Evolutionary conservation across 64 coral and sea anemone genomes (phyloP).

Genomic region (Acropora tenuis): DNA sequence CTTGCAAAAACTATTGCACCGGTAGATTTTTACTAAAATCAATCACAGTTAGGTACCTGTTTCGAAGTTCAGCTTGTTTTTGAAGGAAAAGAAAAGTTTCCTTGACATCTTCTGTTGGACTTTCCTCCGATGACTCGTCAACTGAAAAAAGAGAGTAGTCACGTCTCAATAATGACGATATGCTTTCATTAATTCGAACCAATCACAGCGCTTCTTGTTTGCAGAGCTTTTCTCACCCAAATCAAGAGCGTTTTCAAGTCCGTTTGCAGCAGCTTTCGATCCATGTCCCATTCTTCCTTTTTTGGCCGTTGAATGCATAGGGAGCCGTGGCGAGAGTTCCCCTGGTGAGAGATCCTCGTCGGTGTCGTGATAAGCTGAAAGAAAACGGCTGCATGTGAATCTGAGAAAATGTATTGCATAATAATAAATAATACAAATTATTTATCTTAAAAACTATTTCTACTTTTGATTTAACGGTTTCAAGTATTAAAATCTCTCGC

Average conservation of each 20-base stretch:
- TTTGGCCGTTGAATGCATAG: constrained; percentile 5
- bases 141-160: neutral
- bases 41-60: constrained; percentile 45
- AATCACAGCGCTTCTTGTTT: too few relatives aligned
- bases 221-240: neutral
- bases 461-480: too few relatives aligned
- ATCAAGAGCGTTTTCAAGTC: neutral
- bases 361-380: constrained; percentile 17
- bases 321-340: constrained; percentile 35
- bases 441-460: too few relatives aligned
- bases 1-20: neutral
- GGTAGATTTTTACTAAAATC: neutral
- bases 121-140: constrained; percentile 78
- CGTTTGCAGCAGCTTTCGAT: neutral
- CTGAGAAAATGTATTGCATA: too few relatives aligned
- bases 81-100: constrained; percentile 73
- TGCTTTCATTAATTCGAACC: too few relatives aligned
- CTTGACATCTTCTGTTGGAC: constrained; percentile 72
- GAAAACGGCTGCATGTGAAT: neutral
- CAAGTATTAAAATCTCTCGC: too few relatives aligned
- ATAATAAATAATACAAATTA: too few relatives aligned
- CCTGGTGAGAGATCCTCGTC: constrained; percentile 54
- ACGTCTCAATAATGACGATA: neutral
- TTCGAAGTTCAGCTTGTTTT: constrained; percentile 87
- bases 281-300: neutral